Base-by-base conservation (phyloP, 2,113 vertebrate species). In the Onychorhynchus coronatus region DNA sequence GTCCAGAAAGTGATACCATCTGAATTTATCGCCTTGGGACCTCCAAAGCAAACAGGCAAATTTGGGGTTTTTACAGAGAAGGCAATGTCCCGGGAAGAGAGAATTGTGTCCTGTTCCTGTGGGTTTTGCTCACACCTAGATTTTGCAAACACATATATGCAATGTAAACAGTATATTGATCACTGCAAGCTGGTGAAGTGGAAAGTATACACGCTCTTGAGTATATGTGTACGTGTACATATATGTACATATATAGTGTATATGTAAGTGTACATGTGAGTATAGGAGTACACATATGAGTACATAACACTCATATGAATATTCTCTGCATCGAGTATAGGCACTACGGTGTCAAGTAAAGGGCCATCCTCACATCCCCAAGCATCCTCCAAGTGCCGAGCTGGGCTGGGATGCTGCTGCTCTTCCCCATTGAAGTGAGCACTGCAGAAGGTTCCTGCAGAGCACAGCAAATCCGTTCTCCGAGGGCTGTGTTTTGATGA, bases 261-360 rank as follows among this genome's bases (percentile, higher is more conserved):
- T n/a, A n/a, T 6, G 23, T 28, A 22, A 22, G 37, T 13, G 27
- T 13, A 23, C 18, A 11, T 42, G 8, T 7, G 12, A 50, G 11
- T 23, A 37, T 0, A 50, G 17, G 11, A 72, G 66, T 22, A 55
- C 20, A 63, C 9, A 39, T 8, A 12, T 4, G 80, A 96, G 37
- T 11, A 44, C 1, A 14, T 22, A 3, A 59, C 9, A 56, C 10
- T 22, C 19, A 12, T 8, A 39, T 8, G 31, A 2, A 61, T 21
- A 28, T 82, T 12, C 14, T 42, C 63, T 96, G 59, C 86, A 76
- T 77, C 6, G 7, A 81, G 71, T 42, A 84, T 0, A 19, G 86
- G 90, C 85, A 91, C 94, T 58, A 58, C 97, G 81, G 88, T 85
- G 75, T 85, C 85, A 91, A 58, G 35, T 14, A 58, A 91, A 90